A percentile compares a stretch with the other conserved stretches of the same genome.
phyloP scores from a whole-genome alignment of 2,888 invertebrate species.

The Thereva unica region DNA sequence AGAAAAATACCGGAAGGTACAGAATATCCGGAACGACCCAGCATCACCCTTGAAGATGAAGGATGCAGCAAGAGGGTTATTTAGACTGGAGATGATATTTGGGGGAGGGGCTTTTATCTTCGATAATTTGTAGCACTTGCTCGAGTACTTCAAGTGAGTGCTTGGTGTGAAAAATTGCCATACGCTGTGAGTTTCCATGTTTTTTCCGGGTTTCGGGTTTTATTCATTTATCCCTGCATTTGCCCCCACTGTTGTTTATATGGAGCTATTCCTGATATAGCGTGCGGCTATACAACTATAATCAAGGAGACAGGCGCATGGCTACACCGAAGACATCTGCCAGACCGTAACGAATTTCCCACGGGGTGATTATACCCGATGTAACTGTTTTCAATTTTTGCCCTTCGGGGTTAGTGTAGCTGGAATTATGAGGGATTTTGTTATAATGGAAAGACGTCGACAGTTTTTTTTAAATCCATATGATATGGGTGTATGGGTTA shows the following conservation, averaged over 20 bases:
- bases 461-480: too few relatives aligned
- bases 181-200: conserved; percentile 48
- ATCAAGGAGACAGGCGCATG: background rate
- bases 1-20: background rate
- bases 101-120: background rate
- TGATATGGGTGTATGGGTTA: too few relatives aligned
- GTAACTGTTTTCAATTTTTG: conserved; percentile 30
- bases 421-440: background rate
- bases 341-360: conserved; percentile 52
- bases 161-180: conserved; percentile 58
- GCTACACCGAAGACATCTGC: conserved; percentile 21
- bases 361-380: conserved; percentile 54
- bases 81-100: background rate
- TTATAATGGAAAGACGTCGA: background rate
- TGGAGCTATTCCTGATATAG: background rate
- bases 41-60: conserved; percentile 35
- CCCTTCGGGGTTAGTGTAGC: background rate
- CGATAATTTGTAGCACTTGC: conserved; percentile 17
- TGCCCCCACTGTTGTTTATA: too few relatives aligned
- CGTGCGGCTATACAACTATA: background rate
- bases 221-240: background rate
- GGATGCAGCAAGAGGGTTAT: conserved; percentile 31
- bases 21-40: conserved; percentile 16
- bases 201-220: conserved; percentile 2
- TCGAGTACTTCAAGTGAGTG: conserved; percentile 12